Conservation (phyloP, 2,113 vertebrate genomes). For the Plestiodon gilberti region DNA sequence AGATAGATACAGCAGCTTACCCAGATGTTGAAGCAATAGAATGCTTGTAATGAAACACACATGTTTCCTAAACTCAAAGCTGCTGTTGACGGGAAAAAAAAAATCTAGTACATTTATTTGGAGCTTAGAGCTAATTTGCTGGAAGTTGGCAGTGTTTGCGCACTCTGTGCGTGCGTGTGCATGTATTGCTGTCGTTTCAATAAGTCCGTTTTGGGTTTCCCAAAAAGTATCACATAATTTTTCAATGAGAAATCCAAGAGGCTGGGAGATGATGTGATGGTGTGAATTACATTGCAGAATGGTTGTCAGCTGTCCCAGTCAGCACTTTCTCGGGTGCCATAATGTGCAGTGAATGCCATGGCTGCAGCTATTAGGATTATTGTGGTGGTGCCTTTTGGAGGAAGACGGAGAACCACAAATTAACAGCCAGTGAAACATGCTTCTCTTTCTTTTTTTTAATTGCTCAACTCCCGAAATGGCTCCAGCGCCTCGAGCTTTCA, state of each 20-base stretch:
- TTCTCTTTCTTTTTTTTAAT: slow-evolving; percentile 34
- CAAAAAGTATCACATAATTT: slow-evolving; percentile 79
- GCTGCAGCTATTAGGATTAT: slow-evolving; percentile 66
- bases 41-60: slow-evolving; percentile 27
- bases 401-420: slow-evolving; percentile 62
- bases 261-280: slow-evolving; percentile 76
- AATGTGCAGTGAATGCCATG: slow-evolving; percentile 66
- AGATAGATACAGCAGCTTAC: background rate
- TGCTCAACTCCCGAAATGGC: slow-evolving; percentile 10
- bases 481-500: background rate
- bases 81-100: background rate
- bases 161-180: background rate
- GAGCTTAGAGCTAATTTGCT: slow-evolving; percentile 55
- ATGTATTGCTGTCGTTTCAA: slow-evolving; percentile 51
- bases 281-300: slow-evolving; percentile 84
- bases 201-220: slow-evolving; percentile 82
- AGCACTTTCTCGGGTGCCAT: slow-evolving; percentile 76
- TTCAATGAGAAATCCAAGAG: slow-evolving; percentile 83
- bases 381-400: slow-evolving; percentile 63
- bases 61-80: slow-evolving; percentile 30
- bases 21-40: background rate
- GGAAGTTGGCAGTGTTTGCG: slow-evolving; percentile 16
- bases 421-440: slow-evolving; percentile 59
- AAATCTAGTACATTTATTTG: slow-evolving; percentile 40
- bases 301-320: slow-evolving; percentile 82